A percentile compares a stretch with the other conserved stretches of the same genome.
phyloP scores from a whole-genome alignment of 2,113 vertebrate genomes.

The Cathartes aura region DNA sequence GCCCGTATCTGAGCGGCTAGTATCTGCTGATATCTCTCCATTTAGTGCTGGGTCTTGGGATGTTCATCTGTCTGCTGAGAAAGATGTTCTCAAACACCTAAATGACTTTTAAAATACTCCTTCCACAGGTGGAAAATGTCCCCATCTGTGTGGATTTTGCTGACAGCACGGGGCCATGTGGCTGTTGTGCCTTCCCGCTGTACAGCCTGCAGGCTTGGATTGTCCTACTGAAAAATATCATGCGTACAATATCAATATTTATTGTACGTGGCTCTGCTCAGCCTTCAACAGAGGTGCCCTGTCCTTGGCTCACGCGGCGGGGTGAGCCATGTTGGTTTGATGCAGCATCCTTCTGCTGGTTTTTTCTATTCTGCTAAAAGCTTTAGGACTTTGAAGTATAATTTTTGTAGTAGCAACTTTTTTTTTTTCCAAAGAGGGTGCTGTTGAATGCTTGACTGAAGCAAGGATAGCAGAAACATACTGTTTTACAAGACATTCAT shows the following conservation, averaged over 20 bases:
- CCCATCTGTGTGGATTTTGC: neutral
- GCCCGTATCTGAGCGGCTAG: neutral
- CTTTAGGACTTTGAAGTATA: neutral
- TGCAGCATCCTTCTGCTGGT: neutral
- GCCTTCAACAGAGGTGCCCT: neutral
- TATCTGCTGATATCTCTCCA: neutral
- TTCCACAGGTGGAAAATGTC: neutral
- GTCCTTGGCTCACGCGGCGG: neutral
- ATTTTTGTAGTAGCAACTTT: neutral
- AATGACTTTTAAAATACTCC: neutral
- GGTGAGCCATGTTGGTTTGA: fast-evolving
- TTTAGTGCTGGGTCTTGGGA: neutral
- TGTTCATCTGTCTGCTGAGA: neutral
- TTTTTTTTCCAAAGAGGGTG: neutral
- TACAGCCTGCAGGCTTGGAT: neutral
- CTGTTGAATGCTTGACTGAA: neutral
- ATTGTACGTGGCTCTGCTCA: neutral
- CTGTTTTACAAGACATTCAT: constrained; percentile 20
- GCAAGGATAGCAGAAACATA: neutral
- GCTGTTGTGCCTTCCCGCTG: neutral
- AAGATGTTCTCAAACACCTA: neutral
- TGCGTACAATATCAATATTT: neutral
- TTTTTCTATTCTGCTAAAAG: neutral
- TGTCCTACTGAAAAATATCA: neutral
- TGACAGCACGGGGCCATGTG: neutral